Percentiles rank a stretch among this genome's conserved stretches.
Evolutionary conservation across 2,113 vertebrate genomes (phyloP).

Genomic region (Nettapus auritus): DNA sequence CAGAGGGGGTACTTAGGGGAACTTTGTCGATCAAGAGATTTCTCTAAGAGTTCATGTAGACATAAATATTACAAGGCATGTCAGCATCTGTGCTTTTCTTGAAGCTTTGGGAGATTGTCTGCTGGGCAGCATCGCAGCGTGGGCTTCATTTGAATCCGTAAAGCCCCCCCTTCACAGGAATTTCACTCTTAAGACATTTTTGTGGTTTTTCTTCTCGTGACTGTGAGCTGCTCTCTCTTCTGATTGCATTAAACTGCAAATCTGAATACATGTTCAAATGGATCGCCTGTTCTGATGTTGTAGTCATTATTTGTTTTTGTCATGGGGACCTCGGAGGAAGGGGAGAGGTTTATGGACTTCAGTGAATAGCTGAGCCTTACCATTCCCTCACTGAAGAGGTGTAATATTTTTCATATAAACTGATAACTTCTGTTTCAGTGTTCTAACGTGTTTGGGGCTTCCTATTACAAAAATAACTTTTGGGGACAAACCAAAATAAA

Average conservation of each 20-base stretch:
- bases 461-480: not conserved
- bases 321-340: fast-evolving
- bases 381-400: not conserved
- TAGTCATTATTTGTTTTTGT: not conserved
- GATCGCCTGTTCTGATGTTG: not conserved
- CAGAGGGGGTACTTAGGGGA: fast-evolving
- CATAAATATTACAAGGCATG: not conserved
- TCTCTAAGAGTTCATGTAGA: not conserved
- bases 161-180: not conserved
- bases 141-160: not conserved
- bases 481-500: not conserved
- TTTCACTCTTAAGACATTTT: not conserved
- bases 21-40: not conserved
- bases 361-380: not conserved
- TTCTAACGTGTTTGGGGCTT: not conserved
- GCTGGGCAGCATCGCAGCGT: not conserved
- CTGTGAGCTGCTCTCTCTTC: not conserved
- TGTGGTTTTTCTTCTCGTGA: not conserved
- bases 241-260: not conserved
- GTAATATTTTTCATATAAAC: not conserved
- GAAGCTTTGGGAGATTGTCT: not conserved
- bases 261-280: not conserved
- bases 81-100: not conserved
- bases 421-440: not conserved
- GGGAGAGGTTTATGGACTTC: not conserved